Conservation (phyloP, 2,797 vertebrate species). For the Botia kubotai region DNA sequence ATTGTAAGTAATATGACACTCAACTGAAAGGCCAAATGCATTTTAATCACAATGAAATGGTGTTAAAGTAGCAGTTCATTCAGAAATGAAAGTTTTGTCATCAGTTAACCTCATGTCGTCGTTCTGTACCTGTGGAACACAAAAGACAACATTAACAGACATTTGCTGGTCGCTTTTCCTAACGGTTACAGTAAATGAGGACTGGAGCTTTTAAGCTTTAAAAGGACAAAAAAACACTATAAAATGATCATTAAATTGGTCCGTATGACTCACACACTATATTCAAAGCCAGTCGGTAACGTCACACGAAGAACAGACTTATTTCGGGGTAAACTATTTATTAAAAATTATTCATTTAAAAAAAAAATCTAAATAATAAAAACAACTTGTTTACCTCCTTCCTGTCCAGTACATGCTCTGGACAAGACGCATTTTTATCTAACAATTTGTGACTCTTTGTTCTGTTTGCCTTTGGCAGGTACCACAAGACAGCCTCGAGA, state of each 20-base stretch:
- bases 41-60: background rate
- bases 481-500: conserved; percentile 96
- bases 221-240: background rate
- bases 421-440: background rate
- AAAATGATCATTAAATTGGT: background rate
- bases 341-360: too few species aligned
- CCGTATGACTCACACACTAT: too few species aligned
- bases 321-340: too few species aligned
- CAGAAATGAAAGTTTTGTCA: background rate
- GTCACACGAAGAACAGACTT: background rate
- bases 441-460: background rate
- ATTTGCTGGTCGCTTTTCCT: background rate
- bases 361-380: too few species aligned
- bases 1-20: background rate
- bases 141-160: background rate
- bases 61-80: background rate
- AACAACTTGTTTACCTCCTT: too few species aligned
- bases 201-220: too few species aligned
- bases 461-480: conserved; percentile 74
- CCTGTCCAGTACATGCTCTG: background rate
- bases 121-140: background rate
- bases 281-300: background rate
- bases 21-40: background rate
- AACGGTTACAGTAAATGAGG: background rate
- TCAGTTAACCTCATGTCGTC: background rate